Evolutionary conservation across 2,888 invertebrate genomes (phyloP), one percentile per base, ranked within the genome.

Genomic region (Drosophila cyrtoloma): DNA sequence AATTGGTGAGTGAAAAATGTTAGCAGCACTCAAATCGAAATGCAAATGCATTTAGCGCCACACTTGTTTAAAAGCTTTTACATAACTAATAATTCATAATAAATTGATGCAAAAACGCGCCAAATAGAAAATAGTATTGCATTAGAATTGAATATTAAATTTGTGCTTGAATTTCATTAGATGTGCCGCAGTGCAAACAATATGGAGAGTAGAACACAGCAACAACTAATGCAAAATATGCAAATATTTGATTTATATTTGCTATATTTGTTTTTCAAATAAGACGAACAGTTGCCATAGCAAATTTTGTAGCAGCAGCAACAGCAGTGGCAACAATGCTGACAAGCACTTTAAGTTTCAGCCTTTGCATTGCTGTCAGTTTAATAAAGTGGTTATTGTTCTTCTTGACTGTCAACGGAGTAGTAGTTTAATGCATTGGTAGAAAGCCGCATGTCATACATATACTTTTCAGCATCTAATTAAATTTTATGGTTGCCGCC

Each of bases 401-500:
- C 53, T 44, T 62, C 60, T 55, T 28, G 56, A 19, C 19, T 47
- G 55, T 19, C 71, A 58, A 71, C 68, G 76, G 64, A 62, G 74
- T 66, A 71, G 74, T 64, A 75, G 69, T 66, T 84, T 78, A 82
- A 75, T 73, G 65, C n/a, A 44, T 55, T 68, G 78, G 51, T 60
- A 51, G 37, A 10, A 35, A 55, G 42, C 51, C 35, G 33, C 35
- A 30, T 61, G 35, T 19, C 44, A 57, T 5, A 66, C 58, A 26
- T 5, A 39, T 16, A n/a, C 12, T n/a, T 32, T 53, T 32, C 65
- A 73, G 81, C 61, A 77, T 81, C 84, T 89, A 84, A 86, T 89
- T 86, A 86, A 89, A 86, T 89, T 86, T 81, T 75, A 89, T 86
- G 81, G 82, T 62, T 75, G 69, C 68, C 60, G 60, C 50, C 71